Percentiles rank a stretch among this genome's conserved stretches.
phyloP scores from a whole-genome alignment of 2,797 vertebrate genomes.

The Enteromius unitaeniatus region DNA sequence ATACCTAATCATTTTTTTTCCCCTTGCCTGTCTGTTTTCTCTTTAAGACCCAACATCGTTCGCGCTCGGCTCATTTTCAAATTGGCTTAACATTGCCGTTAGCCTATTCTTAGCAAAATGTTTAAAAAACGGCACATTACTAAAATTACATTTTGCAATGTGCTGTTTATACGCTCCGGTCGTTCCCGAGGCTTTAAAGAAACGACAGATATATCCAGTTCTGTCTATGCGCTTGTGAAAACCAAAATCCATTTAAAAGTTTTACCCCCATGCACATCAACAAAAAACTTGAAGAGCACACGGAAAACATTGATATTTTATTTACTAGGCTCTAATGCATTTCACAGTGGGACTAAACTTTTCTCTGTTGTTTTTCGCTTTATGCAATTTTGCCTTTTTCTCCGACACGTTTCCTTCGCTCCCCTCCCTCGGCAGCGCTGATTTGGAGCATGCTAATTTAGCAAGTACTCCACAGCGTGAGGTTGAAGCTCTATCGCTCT shows the following conservation, averaged over 20 bases:
- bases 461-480: slow-evolving; percentile 79
- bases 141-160: slow-evolving; percentile 18
- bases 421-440: slow-evolving; percentile 69
- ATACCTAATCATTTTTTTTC: neutral
- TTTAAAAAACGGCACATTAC: neutral
- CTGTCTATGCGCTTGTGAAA: neutral
- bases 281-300: slow-evolving; percentile 29
- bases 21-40: neutral
- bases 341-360: slow-evolving; percentile 61
- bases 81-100: neutral
- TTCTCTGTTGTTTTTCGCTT: slow-evolving; percentile 42
- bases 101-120: slow-evolving; percentile 1
- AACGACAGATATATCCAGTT: neutral
- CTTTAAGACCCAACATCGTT: neutral
- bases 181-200: slow-evolving; percentile 20
- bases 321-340: slow-evolving; percentile 55
- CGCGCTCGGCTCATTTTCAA: neutral
- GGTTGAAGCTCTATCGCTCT: slow-evolving; percentile 77
- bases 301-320: slow-evolving; percentile 46
- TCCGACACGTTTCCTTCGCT: slow-evolving; percentile 31
- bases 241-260: slow-evolving; percentile 6
- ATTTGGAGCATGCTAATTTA: slow-evolving; percentile 84
- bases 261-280: neutral
- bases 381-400: slow-evolving; percentile 40
- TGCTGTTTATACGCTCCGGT: neutral